Conservation (phyloP, 2,888 invertebrate species). For the Aspidapion aeneum region DNA sequence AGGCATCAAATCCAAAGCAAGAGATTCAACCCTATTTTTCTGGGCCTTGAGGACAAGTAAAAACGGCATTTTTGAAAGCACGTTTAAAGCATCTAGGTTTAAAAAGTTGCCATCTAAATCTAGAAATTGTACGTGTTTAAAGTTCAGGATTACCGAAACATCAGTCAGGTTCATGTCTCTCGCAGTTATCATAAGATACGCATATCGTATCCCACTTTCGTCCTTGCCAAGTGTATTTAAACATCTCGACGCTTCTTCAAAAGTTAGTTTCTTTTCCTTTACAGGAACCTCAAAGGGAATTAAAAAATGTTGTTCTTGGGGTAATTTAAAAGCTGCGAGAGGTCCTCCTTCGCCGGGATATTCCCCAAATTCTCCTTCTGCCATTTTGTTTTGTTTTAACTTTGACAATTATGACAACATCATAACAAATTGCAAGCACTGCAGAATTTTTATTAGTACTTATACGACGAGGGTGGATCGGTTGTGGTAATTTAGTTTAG, state of each 20-base stretch:
- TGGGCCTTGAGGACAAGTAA: constrained; percentile 57
- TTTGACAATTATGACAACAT: too few relatives aligned
- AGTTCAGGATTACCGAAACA: constrained; percentile 50
- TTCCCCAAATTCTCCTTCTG: constrained; percentile 19
- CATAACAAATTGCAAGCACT: too few relatives aligned
- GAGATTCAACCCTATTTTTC: constrained; percentile 51
- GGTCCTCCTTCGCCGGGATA: constrained; percentile 4
- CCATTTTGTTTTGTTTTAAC: constrained; percentile 17
- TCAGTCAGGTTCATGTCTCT: constrained; percentile 53
- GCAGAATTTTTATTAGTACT: too few relatives aligned
- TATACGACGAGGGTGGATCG: too few relatives aligned
- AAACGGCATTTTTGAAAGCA: constrained; percentile 52
- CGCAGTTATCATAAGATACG: constrained; percentile 56
- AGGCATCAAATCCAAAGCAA: constrained; percentile 51
- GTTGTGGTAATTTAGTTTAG: too few relatives aligned
- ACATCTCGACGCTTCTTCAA: constrained; percentile 44
- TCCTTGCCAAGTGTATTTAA: constrained; percentile 46
- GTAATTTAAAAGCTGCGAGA: constrained; percentile 5
- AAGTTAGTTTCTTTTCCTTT: constrained; percentile 38
- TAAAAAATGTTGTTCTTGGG: constrained; percentile 19
- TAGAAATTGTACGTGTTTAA: constrained; percentile 55
- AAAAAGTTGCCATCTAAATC: constrained; percentile 56
- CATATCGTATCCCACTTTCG: constrained; percentile 50
- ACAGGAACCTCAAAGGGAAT: constrained; percentile 30
- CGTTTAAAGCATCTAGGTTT: constrained; percentile 49